Evolutionary conservation across 2,888 invertebrate genomes (phyloP).

Genomic region (Xestoiulus laeticollis): DNA sequence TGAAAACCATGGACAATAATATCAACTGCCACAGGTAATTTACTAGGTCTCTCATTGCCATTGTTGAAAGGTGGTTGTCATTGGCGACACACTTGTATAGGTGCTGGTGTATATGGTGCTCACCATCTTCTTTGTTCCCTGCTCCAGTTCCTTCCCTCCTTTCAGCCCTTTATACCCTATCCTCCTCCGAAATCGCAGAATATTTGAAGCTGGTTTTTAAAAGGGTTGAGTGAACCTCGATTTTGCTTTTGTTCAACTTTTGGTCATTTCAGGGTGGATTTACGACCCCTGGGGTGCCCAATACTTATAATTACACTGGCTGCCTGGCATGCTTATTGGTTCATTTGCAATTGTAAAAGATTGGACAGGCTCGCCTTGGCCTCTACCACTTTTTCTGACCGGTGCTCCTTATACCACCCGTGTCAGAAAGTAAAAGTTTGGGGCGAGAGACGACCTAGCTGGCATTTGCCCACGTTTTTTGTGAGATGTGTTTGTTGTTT

Average conservation of each 20-base stretch:
- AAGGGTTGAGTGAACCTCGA: constrained; percentile 17
- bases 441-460: too few relatives aligned
- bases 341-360: constrained; percentile 14
- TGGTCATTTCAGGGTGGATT: constrained; percentile 16
- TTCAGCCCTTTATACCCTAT: neutral
- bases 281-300: constrained; percentile 6
- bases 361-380: neutral
- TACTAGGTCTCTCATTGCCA: neutral
- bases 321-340: constrained; percentile 17
- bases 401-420: neutral
- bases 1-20: too few relatives aligned
- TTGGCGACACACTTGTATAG: neutral
- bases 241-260: neutral
- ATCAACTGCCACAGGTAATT: too few relatives aligned
- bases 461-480: constrained; percentile 25
- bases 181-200: too few relatives aligned
- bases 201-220: neutral
- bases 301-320: constrained; percentile 3
- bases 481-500: neutral
- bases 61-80: neutral
- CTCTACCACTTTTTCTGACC: neutral
- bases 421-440: neutral
- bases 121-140: neutral
- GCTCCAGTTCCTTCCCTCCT: neutral
- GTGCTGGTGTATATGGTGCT: neutral